Evolutionary conservation across 2,888 invertebrate genomes (phyloP).

Genomic region (Steromphala cineraria): DNA sequence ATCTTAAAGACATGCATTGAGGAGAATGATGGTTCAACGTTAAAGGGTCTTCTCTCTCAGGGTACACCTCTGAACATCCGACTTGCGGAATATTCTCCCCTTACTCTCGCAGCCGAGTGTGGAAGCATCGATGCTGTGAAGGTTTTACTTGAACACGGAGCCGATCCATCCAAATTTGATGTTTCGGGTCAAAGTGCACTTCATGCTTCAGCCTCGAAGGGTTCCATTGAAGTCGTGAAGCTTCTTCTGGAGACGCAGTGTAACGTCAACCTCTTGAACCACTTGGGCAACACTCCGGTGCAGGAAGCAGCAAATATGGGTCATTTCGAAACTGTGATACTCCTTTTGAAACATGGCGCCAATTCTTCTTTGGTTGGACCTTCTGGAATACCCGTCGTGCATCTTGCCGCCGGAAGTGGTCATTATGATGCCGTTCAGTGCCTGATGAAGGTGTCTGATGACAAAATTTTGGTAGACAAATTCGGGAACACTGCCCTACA

Average conservation of each 20-base stretch:
- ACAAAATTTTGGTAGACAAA: conserved; percentile 25
- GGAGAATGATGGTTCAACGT: conserved; percentile 11
- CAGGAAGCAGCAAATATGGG: conserved; percentile 31
- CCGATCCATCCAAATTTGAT: background rate
- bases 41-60: conserved; percentile 22
- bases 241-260: conserved; percentile 1
- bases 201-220: conserved; percentile 29
- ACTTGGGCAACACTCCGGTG: conserved; percentile 25
- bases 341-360: conserved; percentile 25
- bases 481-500: conserved; percentile 37
- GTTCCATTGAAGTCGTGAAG: conserved; percentile 16
- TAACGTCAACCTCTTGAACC: conserved; percentile 28
- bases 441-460: conserved; percentile 21
- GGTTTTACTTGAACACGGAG: conserved; percentile 11
- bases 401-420: conserved; percentile 41
- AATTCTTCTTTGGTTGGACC: background rate
- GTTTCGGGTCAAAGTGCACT: conserved; percentile 28
- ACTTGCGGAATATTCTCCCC: conserved; percentile 20
- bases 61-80: conserved; percentile 28
- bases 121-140: conserved; percentile 19
- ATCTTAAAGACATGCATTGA: conserved; percentile 29
- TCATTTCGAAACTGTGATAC: conserved; percentile 18
- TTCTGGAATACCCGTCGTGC: conserved; percentile 25
- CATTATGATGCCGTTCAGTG: conserved; percentile 9
- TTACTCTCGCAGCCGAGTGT: conserved; percentile 28